A percentile compares a stretch with the other conserved stretches of the same genome.
Evolutionary conservation across 2,797 vertebrate species (phyloP).

Genomic region (Lophius americanus): DNA sequence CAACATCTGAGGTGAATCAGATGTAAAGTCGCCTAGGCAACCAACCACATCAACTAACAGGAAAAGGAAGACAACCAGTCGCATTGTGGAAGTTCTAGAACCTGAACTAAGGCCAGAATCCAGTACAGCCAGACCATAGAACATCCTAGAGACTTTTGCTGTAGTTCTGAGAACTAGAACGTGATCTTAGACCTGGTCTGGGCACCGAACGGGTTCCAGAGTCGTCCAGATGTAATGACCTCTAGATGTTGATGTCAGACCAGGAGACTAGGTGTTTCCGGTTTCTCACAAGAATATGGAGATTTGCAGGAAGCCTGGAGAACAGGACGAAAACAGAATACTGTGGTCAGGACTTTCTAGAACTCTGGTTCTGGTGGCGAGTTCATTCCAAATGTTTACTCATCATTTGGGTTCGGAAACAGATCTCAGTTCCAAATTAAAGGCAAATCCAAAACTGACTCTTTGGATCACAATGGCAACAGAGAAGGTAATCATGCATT

Average conservation of each 20-base stretch:
- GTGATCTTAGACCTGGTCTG: neutral
- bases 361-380: no score
- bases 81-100: neutral
- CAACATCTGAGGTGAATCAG: neutral
- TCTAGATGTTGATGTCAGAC: no score
- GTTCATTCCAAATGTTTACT: no score
- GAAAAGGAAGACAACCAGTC: conserved; percentile 24
- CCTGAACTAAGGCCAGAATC: neutral
- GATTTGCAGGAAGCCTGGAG: conserved; percentile 1
- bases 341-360: no score
- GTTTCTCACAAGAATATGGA: neutral
- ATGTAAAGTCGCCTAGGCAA: conserved; percentile 36
- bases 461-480: no score
- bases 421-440: no score
- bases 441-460: no score
- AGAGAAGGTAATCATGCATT: no score
- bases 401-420: no score
- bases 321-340: neutral
- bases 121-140: neutral
- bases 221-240: neutral
- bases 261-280: fast-evolving
- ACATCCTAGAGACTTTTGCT: neutral
- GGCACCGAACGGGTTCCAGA: neutral
- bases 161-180: no score
- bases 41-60: neutral